Percentiles rank a stretch among this genome's conserved stretches.
Evolutionary conservation across 1,140 invertebrate species (phyloP).

Genomic region (Apis laboriosa): DNA sequence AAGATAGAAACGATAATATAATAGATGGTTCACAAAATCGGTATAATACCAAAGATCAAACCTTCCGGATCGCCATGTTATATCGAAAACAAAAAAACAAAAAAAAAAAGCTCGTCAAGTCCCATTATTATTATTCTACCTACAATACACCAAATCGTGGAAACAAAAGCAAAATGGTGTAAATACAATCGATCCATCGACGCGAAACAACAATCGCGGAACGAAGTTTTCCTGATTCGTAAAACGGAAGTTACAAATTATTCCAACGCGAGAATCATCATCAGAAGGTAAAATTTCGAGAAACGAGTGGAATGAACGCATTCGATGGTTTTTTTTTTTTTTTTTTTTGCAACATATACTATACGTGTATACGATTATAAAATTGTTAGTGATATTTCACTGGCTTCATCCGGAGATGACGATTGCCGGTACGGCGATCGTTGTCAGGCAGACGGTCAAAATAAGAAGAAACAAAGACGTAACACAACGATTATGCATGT

Average conservation of each 20-base stretch:
- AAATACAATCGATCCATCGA: slow-evolving; percentile 2
- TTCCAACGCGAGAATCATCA: not conserved
- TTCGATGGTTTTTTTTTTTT: not conserved
- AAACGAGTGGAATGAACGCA: not conserved
- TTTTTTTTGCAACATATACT: not conserved
- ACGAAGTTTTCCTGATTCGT: not conserved
- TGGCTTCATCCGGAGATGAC: slow-evolving; percentile 8
- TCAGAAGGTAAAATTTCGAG: not conserved
- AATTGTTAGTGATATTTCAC: not conserved
- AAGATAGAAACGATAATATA: not conserved
- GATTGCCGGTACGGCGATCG: slow-evolving; percentile 9
- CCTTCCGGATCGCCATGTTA: slow-evolving; percentile 4
- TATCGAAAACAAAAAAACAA: not conserved
- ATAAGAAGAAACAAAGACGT: slow-evolving; percentile 75
- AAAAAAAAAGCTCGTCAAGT: not conserved
- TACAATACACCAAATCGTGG: not conserved
- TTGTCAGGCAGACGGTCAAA: slow-evolving; percentile 64
- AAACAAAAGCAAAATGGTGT: slow-evolving; percentile 7
- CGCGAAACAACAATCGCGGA: not conserved
- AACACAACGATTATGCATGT: slow-evolving; percentile 80
- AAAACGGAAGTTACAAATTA: not conserved
- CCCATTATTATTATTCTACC: not conserved
- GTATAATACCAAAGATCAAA: not conserved
- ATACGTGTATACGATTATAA: not conserved
- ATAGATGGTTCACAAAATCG: not conserved